Conservation (phyloP, 2,113 vertebrate genomes). For the Lophotis ruficrista region DNA sequence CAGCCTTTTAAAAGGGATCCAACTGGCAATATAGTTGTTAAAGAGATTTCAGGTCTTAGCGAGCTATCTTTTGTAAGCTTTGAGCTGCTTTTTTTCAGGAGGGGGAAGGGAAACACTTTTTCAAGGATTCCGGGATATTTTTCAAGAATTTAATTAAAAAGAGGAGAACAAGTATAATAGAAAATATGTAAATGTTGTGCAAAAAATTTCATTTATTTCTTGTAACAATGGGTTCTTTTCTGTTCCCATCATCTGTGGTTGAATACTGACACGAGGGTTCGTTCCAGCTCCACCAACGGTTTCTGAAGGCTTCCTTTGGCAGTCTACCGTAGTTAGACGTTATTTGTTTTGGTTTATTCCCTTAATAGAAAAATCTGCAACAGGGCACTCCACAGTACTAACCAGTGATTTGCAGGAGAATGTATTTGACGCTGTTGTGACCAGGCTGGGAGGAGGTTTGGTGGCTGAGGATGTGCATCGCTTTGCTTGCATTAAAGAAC, state of each 20-base stretch:
- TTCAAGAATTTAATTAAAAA: background rate
- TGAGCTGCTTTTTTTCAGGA: background rate
- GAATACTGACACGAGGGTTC: background rate
- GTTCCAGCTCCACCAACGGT: background rate
- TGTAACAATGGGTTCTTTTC: background rate
- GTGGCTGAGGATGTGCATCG: rapidly evolving
- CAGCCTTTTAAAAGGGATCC: background rate
- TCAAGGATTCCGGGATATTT: background rate
- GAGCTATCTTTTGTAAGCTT: background rate
- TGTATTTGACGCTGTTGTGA: rapidly evolving
- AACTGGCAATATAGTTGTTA: background rate
- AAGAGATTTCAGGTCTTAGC: background rate
- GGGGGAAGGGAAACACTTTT: background rate
- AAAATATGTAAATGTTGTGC: background rate
- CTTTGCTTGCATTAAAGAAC: background rate
- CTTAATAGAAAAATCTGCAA: background rate
- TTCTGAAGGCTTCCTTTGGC: background rate
- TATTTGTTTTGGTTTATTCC: background rate
- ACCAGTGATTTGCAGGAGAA: background rate
- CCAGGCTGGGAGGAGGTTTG: background rate
- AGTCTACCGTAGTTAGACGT: rapidly evolving
- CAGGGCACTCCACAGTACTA: background rate
- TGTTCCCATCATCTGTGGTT: background rate
- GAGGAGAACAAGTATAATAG: background rate
- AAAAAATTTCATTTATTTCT: background rate